Conservation (phyloP, 2,113 vertebrate genomes). For the Monarcha castaneiventris region DNA sequence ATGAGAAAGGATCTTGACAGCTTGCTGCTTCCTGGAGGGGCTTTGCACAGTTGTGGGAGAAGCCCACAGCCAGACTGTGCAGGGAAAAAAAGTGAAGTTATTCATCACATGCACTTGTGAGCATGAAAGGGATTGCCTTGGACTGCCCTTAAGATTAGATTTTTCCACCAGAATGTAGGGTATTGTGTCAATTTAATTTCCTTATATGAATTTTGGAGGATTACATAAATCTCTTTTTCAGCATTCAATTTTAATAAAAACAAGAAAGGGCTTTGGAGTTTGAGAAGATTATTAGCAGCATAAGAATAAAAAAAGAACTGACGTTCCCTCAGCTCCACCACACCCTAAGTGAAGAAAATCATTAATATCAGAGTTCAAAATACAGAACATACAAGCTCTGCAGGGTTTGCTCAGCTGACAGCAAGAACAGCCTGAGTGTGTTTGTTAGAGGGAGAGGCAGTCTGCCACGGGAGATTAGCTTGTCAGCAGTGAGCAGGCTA, state of each 20-base stretch:
- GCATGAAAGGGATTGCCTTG: neutral
- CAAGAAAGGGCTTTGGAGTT: neutral
- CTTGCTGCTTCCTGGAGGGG: neutral
- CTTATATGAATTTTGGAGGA: neutral
- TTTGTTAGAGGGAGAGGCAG: neutral
- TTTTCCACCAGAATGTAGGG: neutral
- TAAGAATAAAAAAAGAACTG: neutral
- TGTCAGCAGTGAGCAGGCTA: neutral
- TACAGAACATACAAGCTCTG: neutral
- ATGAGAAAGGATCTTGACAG: neutral
- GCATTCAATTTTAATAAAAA: neutral
- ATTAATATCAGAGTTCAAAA: neutral
- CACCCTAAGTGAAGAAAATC: neutral
- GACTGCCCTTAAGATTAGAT: neutral
- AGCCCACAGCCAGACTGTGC: neutral
- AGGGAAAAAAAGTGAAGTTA: neutral
- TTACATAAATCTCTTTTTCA: neutral
- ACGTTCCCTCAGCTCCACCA: neutral
- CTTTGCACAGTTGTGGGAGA: neutral
- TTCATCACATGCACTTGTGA: neutral
- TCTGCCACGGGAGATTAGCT: neutral
- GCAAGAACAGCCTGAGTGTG: neutral
- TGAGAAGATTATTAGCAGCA: neutral
- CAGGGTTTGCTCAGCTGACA: neutral
- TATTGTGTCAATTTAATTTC: neutral